phyloP scores from a whole-genome alignment of 2,797 vertebrate genomes.

The Esox lucius region DNA sequence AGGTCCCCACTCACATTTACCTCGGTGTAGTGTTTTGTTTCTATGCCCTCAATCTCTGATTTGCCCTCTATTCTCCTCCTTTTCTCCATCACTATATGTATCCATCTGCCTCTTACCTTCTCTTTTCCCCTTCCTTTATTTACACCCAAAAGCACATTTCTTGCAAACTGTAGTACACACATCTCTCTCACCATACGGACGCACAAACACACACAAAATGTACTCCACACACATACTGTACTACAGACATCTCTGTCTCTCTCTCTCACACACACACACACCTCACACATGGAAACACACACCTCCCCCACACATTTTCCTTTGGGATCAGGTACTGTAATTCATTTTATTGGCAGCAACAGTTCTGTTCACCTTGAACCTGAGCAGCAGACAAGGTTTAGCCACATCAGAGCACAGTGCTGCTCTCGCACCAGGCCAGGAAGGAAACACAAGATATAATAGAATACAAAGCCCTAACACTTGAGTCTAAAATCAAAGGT shows the following conservation, averaged over 20 bases:
- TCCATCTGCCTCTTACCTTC: not conserved
- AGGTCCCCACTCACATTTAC: not conserved
- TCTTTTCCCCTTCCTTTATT: not conserved
- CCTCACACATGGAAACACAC: not conserved
- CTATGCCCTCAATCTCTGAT: not conserved
- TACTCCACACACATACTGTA: not conserved
- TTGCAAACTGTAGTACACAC: no score
- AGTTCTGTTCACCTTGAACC: constrained; percentile 32
- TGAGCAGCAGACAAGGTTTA: constrained; percentile 12
- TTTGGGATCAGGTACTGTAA: constrained; percentile 25
- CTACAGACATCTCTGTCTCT: not conserved
- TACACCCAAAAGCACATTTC: not conserved
- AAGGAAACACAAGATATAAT: not conserved
- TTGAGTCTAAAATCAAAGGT: not conserved
- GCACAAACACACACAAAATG: no score
- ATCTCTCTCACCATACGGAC: no score
- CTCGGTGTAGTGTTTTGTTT: not conserved
- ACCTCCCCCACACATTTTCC: constrained; percentile 10
- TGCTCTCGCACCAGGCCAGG: not conserved
- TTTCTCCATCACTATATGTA: not conserved
- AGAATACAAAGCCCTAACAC: not conserved
- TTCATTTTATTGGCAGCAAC: constrained; percentile 39
- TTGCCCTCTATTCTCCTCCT: not conserved
- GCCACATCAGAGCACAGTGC: constrained; percentile 19
- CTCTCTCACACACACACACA: constrained; percentile 31